Evolutionary conservation across 2,888 invertebrate species (phyloP), one percentile per base, ranked within the genome.

Genomic region (Aporophyla nigra): DNA sequence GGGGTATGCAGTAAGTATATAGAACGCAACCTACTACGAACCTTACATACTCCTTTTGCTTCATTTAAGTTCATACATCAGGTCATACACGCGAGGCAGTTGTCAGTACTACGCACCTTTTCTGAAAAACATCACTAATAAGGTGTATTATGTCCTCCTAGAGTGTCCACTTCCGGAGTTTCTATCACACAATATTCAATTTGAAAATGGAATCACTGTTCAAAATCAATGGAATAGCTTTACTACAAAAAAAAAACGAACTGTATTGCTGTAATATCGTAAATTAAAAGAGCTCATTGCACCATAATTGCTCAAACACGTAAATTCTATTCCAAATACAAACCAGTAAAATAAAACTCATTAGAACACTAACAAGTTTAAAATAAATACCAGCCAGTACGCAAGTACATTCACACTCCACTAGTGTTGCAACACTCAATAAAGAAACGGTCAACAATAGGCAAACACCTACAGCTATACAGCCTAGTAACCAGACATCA

Each of bases 401-500:
- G 68, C 68, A 76, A 73, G 82, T 74, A 80, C 75, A 69, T 78
- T 76, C 65, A 78, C 78, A 78, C 78, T 58, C 54, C 61, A 24
- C 53, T 67, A 80, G 86, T 85, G 86, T 87, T 86, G 87, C 84
- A 78, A 80, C 83, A 88, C 81, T 87, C 76, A 80, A 86, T 88
- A 89, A 85, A 85, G 85, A 80, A 82, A 63, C 87, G 86, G 86
- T 86, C 87, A 86, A 91, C 90, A 90, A 88, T 88, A 82, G 88
- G 74, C 78, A 78, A 76, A 86, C 87, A 85, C 83, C 85, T 76
- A 87, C 83, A 79, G 76, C 71, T 54, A 88, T 84, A 85, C 79
- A 85, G 86, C 88, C 83, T 87, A 82, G 89, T 86, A 86, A 91
- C 90, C 83, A 80, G 90, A 93, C 94, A 93, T 96, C 96, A 95